Evolutionary conservation across 2,113 vertebrate genomes (phyloP), one percentile per base, ranked within the genome.

Genomic region (Excalfactoria chinensis): DNA sequence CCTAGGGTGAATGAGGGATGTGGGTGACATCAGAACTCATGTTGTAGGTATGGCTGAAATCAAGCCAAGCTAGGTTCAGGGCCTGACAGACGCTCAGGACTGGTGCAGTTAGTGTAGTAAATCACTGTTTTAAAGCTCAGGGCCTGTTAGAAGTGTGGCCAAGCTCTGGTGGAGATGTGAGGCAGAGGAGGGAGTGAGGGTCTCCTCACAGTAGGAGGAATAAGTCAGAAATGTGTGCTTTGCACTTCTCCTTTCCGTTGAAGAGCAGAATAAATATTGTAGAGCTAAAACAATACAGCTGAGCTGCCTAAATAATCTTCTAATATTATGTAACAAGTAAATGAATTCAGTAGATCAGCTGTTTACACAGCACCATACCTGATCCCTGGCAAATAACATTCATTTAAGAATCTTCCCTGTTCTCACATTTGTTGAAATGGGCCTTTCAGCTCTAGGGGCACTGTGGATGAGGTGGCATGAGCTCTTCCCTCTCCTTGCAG

Each of bases 201-300:
- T n/a, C 77, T 71, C 86, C 40, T 77, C 32, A n/a, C 26, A 53
- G 40, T 7, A 64, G 41, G 10, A 49, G 30, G 66, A 16, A 44
- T 70, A 26, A 71, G 23, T 41, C 37, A 63, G 48, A 51, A 81
- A 64, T 9, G 37, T 12, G 34, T 2, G 21, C 14, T 78, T 77
- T 68, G 25, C 19, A 34, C 34, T 59, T 78, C 62, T 55, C 14
- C 22, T 60, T 51, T 49, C 78, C 89, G 28, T 84, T 72, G 20
- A 68, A 82, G 74, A 71, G 48, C 25, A 84, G 34, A 78, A 71
- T 68, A 89, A 91, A 91, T 91, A 87, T 9, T 77, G 66, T 62
- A 83, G 49, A 1, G 7, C 37, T 55, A 28, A 53, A 16, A 74
- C 88, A n/a, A 72, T 55, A 51, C 81, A 84, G 78, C 74, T 51